Percentiles rank a stretch among this genome's conserved stretches.
phyloP scores from a whole-genome alignment of 2,797 vertebrate species.

The Choloepus didactylus region DNA sequence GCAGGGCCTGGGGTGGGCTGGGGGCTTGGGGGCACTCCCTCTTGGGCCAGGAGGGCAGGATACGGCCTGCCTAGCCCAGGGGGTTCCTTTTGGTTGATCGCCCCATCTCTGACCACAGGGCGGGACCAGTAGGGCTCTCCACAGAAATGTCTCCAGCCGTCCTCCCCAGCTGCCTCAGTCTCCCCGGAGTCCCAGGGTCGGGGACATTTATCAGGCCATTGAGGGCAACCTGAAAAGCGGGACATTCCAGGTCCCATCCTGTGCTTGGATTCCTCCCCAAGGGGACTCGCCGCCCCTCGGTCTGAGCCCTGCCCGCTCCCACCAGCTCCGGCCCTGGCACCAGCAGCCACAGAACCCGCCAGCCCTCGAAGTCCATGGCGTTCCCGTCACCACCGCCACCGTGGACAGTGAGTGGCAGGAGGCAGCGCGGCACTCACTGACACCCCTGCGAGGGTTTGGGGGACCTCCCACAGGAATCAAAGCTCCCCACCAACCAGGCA shows the following conservation, averaged over 20 bases:
- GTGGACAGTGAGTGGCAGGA: background rate
- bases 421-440: background rate
- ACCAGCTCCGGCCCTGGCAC: background rate
- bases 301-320: background rate
- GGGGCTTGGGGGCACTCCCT: background rate
- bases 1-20: background rate
- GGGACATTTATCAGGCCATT: background rate
- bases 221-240: background rate
- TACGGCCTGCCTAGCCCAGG: background rate
- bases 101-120: background rate
- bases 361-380: background rate
- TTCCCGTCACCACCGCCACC: background rate
- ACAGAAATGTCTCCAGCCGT: background rate
- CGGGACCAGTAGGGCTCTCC: accelerated
- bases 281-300: accelerated
- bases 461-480: background rate
- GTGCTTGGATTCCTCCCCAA: background rate
- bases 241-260: background rate
- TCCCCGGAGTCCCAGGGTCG: accelerated
- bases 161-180: background rate
- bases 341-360: background rate
- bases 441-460: background rate
- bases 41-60: background rate
- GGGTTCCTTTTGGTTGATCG: background rate
- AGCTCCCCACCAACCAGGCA: background rate